Base-by-base conservation (phyloP, 2,113 vertebrate species). In the Gadus macrocephalus region DNA sequence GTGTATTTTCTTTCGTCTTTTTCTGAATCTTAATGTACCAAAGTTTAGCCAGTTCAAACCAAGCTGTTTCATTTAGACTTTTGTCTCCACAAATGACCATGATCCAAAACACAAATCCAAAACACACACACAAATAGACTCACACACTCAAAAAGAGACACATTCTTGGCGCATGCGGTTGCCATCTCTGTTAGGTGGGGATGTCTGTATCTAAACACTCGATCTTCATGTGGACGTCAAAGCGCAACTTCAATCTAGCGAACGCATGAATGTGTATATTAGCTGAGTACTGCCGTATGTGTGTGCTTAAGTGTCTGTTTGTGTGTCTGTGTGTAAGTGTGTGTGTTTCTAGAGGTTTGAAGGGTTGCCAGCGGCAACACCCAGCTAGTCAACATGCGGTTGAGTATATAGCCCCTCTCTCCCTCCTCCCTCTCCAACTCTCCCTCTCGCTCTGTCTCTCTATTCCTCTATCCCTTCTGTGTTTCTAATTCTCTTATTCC, bases 381-480 rank as follows among this genome's bases (percentile, higher is more conserved):
- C 89, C 88, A 80, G 81, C 80, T 81, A 78, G 87, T 89, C 84
- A 82, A 85, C 85, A 88, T 78, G 87, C 66, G 81, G 83, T 78
- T 74, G 61, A n/a, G n/a, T 61, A 58, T 14, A n/a, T 58, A 58
- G n/a, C 53, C 67, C 68, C 73, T 27, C 78, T 70, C 70, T 79
- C 74, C 76, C 81, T 81, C 85, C 82, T 87, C 73, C 80, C 76
- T 82, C 72, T 74, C 55, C 1, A 1, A 1, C 15, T 58, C 20
- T 22, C 19, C 14, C 1, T 22, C 59, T 22, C 20, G 8, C 19
- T 38, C 67, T 66, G 72, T 27, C 78, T 70, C 70, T 80, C 20
- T 20, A 20, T 20, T 20, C 20, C 74, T 74, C 80, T 81, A 81
- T 87, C 73, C 80, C 76, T 20, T 82, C 72, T 73, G 8, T 17